Evolutionary conservation across 37 sponge, comb jelly and placozoan genomes (phyloP), one percentile per base, ranked within the genome.

Genomic region (Haliclona indistincta): DNA sequence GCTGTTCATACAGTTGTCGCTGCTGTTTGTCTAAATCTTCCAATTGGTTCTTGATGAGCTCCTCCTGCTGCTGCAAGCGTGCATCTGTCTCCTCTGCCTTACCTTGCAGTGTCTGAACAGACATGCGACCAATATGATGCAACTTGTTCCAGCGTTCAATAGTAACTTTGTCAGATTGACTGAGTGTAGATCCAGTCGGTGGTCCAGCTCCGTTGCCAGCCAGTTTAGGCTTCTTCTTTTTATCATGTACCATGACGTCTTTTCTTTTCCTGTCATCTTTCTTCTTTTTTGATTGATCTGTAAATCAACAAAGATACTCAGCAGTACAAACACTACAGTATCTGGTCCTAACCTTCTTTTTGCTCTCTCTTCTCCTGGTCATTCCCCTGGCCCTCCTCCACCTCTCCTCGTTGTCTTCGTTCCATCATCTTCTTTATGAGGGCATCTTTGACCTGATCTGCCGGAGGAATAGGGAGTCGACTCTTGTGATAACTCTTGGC

Each of bases 401-500:
- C 49, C 15, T 43, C 58, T 43, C 23, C 49, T 53, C 34, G 60
- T 54, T 81, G 52, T 43, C 74, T 81, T 38, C 73, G 68, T 34
- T 80, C 76, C 64, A 63, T 66, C 64, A 84, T 73, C 82, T 78
- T 52, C 63, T 90, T 85, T 38, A 63, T 73, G 39, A 89, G 58
- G 1, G 80, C 80, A 13, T 81, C 74, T 43, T 77, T 75, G 58
- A 84, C 82, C 13, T 32, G 67, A 37, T 85, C 78, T 5, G 65
- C 64, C 43, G 86, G 80, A 3, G 91, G 91, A 42, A 90, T 85
- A 61, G 91, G 91, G 23, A 69, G 22, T 26, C 70, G 42, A 58
- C 67, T 40, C 77, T 88, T 85, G 81, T 95, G 91, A 79, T 91
- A 95, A 36, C 73, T 77, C 75, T 63, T 85, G n/a, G 89, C 77